Base-by-base conservation (phyloP, 2,797 vertebrate genomes). In the Lagorchestes hirsutus region DNA sequence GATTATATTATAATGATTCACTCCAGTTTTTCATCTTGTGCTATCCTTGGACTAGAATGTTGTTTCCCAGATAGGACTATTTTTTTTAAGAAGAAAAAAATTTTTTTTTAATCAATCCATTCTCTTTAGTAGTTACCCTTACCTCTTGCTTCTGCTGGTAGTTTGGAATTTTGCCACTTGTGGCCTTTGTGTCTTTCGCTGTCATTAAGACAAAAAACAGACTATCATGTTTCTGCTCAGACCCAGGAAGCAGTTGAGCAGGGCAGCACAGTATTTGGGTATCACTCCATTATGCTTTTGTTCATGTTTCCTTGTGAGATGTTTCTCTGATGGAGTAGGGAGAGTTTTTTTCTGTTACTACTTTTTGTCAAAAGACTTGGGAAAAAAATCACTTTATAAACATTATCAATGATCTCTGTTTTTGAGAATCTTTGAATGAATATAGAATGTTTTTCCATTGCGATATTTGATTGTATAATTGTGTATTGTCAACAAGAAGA, bases 401-500 rank as follows among this genome's bases (percentile, higher is more conserved):
- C 95, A 97, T 96, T 97, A 97, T 97, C 74, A 90, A 98, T 98
- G 96, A 98, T 97, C 97, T 98, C 98, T 97, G 95, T 97, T 98
- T 94, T 98, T 95, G 96, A 98, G 98, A 98, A 97, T 98, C 97
- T 98, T 40, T 98, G 98, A 99, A 98, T 98, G 98, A 99, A 98
- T 98, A 98, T 97, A 97, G 96, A 98, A 98, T 98, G 97, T 99
- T 99, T 98, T 98, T 98, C 98, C 98, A 98, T 99, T 98, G 98
- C 98, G 98, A 98, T 98, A 98, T 98, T 98, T 96, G 97, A 98
- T 98, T 99, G 96, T 98, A 98, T 99, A 99, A 98, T 98, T 98
- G 98, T 98, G 98, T 99, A 97, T 98, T 97, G 98, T 99, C 98
- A 98, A 99, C 98, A 98, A 98, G 98, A 99, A 99, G 98, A 98